These are phyloP conservation scores for Tenodera sinensis DNA, from an alignment of 2,888 invertebrate species.

Conservation along the genomic window DNA sequence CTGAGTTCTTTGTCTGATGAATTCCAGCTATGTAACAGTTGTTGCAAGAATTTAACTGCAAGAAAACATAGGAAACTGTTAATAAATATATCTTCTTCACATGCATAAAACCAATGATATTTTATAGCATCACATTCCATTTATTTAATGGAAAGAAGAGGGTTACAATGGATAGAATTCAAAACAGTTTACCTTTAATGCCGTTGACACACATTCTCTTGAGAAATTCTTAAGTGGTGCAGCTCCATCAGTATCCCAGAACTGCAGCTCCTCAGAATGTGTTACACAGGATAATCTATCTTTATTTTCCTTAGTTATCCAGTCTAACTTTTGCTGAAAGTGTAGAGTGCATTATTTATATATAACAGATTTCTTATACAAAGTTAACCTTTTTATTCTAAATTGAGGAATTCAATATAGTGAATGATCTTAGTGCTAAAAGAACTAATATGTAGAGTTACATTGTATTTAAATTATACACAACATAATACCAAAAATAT, in stretches of 20 bases:
- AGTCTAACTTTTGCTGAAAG: conserved; percentile 49
- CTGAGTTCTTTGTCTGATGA: conserved; percentile 47
- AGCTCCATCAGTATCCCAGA: conserved; percentile 64
- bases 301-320: conserved; percentile 49
- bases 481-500: too few species aligned
- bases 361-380: too few species aligned
- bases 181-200: neutral
- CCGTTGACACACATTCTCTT: conserved; percentile 54
- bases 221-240: conserved; percentile 56
- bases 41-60: conserved; percentile 57
- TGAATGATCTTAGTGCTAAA: too few species aligned
- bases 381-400: too few species aligned
- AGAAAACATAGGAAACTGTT: conserved; percentile 29
- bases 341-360: neutral
- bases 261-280: conserved; percentile 64
- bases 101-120: too few species aligned
- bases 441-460: too few species aligned
- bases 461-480: too few species aligned
- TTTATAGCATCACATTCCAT: too few species aligned
- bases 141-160: neutral
- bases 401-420: too few species aligned
- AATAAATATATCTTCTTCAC: neutral
- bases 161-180: too few species aligned
- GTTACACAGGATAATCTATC: conserved; percentile 58
- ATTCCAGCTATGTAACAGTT: conserved; percentile 64